Conservation (phyloP, 2,797 vertebrate species). For the Cossypha caffra region DNA sequence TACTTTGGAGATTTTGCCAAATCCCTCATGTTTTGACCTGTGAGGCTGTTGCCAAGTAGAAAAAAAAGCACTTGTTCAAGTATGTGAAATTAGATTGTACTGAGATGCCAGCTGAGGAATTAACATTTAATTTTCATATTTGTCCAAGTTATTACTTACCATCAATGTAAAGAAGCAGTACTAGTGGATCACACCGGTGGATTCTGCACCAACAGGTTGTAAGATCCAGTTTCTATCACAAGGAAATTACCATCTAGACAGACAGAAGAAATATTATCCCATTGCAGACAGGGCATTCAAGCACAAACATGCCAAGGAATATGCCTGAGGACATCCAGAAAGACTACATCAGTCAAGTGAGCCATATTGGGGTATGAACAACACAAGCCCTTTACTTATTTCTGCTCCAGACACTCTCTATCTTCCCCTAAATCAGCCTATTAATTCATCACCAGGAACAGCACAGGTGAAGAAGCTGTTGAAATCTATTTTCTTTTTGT, state of each 20-base stretch:
- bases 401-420: not conserved
- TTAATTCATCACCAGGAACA: not conserved
- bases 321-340: conserved; percentile 23
- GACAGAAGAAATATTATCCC: conserved; percentile 17
- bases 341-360: not conserved
- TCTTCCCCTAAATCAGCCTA: conserved; percentile 14
- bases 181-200: not conserved
- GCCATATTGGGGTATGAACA: not conserved
- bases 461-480: not conserved
- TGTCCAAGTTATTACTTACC: not conserved
- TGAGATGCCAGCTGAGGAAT: not conserved
- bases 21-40: not conserved
- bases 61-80: not conserved
- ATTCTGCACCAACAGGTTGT: not conserved
- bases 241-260: not conserved
- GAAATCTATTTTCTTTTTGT: not conserved
- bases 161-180: not conserved
- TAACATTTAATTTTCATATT: not conserved
- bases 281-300: not conserved
- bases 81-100: not conserved
- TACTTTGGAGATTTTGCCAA: not conserved
- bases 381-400: not conserved
- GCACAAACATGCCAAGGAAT: not conserved
- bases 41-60: not conserved
- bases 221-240: not conserved